A percentile compares a stretch with the other conserved stretches of the same genome.
These are phyloP conservation scores for Hemicrepidius hirtus DNA, from an alignment of 2,888 invertebrate species.

Conservation along the genomic window DNA sequence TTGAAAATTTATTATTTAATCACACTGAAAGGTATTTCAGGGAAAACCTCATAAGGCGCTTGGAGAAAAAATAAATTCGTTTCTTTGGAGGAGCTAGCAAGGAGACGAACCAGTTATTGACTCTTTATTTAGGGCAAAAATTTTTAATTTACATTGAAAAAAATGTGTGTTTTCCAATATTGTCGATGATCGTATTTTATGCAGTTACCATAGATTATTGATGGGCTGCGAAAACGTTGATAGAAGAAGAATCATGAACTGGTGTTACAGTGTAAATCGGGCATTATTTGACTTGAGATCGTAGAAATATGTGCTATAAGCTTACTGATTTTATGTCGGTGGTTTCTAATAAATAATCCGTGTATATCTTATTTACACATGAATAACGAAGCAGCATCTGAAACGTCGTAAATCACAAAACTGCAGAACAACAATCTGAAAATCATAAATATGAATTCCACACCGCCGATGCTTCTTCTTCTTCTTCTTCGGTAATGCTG, in stretches of 20 bases:
- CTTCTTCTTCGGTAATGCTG: background rate
- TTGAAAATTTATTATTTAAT: too few relatives aligned
- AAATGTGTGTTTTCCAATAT: too few relatives aligned
- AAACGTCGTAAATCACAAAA: conserved; percentile 29
- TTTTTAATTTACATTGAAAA: too few relatives aligned
- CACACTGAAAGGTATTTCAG: too few relatives aligned
- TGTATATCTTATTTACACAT: conserved; percentile 34
- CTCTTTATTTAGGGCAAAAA: too few relatives aligned
- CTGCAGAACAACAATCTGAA: conserved; percentile 30
- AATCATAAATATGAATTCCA: conserved; percentile 39
- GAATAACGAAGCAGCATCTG: conserved; percentile 32
- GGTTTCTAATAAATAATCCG: conserved; percentile 30
- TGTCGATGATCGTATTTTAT: too few relatives aligned
- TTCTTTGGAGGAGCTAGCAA: too few relatives aligned
- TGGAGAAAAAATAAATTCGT: too few relatives aligned
- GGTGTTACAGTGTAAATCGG: background rate
- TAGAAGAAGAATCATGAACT: background rate
- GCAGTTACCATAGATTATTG: too few relatives aligned
- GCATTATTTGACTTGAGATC: background rate
- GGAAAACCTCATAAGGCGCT: too few relatives aligned
- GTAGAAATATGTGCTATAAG: conserved; percentile 14
- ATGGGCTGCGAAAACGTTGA: too few relatives aligned
- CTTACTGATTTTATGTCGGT: conserved; percentile 13
- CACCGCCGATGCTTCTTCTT: conserved; percentile 15
- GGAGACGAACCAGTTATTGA: too few relatives aligned